Evolutionary conservation across 2,888 invertebrate species (phyloP), one percentile per base, ranked within the genome.

Genomic region (Prenolepis imparis): DNA sequence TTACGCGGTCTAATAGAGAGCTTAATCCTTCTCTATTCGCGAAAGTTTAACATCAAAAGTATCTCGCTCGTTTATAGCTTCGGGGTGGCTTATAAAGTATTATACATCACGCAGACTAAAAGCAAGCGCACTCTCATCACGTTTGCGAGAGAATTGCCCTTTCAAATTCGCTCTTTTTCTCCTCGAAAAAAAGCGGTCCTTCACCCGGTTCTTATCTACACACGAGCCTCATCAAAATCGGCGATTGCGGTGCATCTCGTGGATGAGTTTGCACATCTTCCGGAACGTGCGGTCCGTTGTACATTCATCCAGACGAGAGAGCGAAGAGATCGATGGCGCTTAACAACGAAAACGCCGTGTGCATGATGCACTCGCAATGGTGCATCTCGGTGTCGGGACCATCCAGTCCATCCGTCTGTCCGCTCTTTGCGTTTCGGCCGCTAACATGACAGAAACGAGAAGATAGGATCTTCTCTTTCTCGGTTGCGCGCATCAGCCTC

Each of bases 401-500:
- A 41, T 59, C 28, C 41, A n/a, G 74, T 78, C 41, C 15, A 36
- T 59, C 28, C 41, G 77, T 55, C 41, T 36, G 68, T 77, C 28
- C 59, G 72, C 59, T 72, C 72, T 32, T 72, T 18, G 72, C 59
- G 44, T 80, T 78, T 78, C 18, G 59, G 59, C 57, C 68, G 70
- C 41, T 41, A 32, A 70, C 78, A 48, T 80, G 78, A 72, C 78
- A 80, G 78, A 70, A 80, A 78, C 68, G 66, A 61, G 39, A 18
- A 68, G 83, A 83, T 83, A 83, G 68, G 24, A 70, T 83, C 83
- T 83, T 63, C n/a, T 41, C n/a, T n/a, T n/a, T 66, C 67, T 55
- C 77, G 3, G 67, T 24, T 55, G 82, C 70, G 48, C 75, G 77
- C 63, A 28, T 28, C 28, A 41, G 80, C 44, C 68, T 80, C 78